Conservation (phyloP, 2,888 invertebrate species). For the Toxonevra muliebris region DNA sequence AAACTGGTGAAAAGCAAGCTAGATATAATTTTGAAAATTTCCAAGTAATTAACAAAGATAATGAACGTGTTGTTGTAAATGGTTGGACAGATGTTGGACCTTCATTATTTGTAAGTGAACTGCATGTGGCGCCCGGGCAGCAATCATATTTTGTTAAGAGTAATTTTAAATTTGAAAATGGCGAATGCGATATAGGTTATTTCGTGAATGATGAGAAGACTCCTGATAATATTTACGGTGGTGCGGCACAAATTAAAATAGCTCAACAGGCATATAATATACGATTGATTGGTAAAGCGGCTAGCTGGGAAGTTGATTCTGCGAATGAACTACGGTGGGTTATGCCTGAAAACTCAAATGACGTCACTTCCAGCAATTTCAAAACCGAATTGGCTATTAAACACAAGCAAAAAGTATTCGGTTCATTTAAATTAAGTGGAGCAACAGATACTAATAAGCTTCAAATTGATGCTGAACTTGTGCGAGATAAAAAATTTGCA, state of each 20-base stretch:
- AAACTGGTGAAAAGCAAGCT: constrained; percentile 42
- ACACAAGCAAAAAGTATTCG: constrained; percentile 42
- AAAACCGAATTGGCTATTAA: constrained; percentile 42
- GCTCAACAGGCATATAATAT: constrained; percentile 40
- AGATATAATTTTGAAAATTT: constrained; percentile 58
- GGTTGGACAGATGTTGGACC: constrained; percentile 55
- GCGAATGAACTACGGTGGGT: constrained; percentile 42
- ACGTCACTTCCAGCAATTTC: constrained; percentile 44
- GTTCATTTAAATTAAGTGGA: constrained; percentile 66
- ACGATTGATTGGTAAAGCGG: constrained; percentile 45
- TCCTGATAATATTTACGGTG: constrained; percentile 51
- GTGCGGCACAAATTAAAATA: constrained; percentile 43
- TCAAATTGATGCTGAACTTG: constrained; percentile 69
- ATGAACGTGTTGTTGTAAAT: constrained; percentile 49
- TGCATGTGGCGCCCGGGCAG: constrained; percentile 48
- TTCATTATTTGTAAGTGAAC: constrained; percentile 43
- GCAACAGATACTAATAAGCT: constrained; percentile 44
- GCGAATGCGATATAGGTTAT: constrained; percentile 48
- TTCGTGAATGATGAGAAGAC: constrained; percentile 52
- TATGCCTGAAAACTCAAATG: constrained; percentile 37
- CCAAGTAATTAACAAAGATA: constrained; percentile 48
- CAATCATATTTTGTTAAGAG: constrained; percentile 48
- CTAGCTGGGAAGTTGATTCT: constrained; percentile 40
- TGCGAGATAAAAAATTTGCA: constrained; percentile 70
- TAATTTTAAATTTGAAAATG: constrained; percentile 48